Conservation (phyloP, 53 echinoderm and acorn worm species). For the Hippasteria phrygiana region DNA sequence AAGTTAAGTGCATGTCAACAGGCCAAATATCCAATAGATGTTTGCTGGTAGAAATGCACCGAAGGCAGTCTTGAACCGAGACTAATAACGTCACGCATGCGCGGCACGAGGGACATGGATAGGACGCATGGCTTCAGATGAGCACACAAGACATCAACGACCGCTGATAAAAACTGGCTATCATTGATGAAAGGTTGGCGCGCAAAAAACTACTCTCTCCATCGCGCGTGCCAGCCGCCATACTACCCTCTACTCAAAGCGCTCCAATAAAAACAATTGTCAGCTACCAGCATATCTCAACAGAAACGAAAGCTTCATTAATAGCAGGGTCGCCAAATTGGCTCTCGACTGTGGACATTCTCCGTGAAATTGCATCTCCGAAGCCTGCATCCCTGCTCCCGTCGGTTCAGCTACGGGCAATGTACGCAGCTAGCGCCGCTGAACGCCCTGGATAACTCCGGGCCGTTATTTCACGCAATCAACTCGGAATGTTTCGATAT, state of each 20-base stretch:
- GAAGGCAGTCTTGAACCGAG: not conserved
- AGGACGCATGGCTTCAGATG: not conserved
- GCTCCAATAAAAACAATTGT: too few relatives aligned
- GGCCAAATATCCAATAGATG: not conserved
- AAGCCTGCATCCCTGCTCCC: too few relatives aligned
- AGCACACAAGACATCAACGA: not conserved
- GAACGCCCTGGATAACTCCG: not conserved
- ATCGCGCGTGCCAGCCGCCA: too few relatives aligned
- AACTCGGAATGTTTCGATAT: not conserved
- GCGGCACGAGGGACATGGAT: not conserved
- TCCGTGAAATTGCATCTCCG: not conserved
- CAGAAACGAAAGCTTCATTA: not conserved
- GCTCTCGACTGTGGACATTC: too few relatives aligned
- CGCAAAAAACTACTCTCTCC: not conserved
- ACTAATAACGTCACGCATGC: not conserved
- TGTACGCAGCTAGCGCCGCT: not conserved
- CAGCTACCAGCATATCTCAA: not conserved
- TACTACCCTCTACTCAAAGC: too few relatives aligned
- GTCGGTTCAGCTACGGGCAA: not conserved
- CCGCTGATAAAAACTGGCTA: not conserved
- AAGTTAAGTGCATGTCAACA: too few relatives aligned
- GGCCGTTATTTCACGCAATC: conserved; percentile 1
- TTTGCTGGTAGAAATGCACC: not conserved
- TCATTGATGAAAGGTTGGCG: not conserved
- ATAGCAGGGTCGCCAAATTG: too few relatives aligned